These are phyloP conservation scores for Phorcus lineatus DNA, from an alignment of 2,888 invertebrate genomes.

Conservation along the genomic window DNA sequence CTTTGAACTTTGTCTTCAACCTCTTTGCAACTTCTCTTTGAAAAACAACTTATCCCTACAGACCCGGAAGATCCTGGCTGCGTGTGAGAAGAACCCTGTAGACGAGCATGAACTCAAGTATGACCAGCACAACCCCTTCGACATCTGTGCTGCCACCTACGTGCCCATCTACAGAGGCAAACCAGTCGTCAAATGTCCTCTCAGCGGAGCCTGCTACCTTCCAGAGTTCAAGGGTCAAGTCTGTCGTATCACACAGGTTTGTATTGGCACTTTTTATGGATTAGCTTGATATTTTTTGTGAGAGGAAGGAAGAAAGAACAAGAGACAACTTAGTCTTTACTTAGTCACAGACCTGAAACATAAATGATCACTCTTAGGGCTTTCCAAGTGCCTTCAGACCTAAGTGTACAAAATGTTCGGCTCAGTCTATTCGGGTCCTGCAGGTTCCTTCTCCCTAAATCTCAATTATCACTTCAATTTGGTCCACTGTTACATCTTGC, in stretches of 20 bases:
- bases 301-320: background rate
- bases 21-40: no score
- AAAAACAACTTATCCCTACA: conserved; percentile 76
- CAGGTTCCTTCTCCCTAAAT: no score
- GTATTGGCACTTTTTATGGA: background rate
- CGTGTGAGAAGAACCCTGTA: conserved; percentile 91
- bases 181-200: conserved; percentile 92
- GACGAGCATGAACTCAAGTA: conserved; percentile 93
- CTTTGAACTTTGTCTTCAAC: no score
- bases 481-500: no score
- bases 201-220: conserved; percentile 91
- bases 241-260: conserved; percentile 80
- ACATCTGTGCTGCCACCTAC: conserved; percentile 92
- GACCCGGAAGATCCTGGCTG: conserved; percentile 93
- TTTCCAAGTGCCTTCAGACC: no score
- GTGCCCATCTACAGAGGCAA: conserved; percentile 96
- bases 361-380: background rate
- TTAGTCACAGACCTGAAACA: background rate
- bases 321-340: background rate
- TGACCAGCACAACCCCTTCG: conserved; percentile 98
- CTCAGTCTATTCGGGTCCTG: no score
- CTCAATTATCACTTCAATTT: no score
- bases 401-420: no score
- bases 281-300: background rate
- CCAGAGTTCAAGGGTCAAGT: conserved; percentile 90